These are phyloP conservation scores for Poeciliopsis infans DNA, from an alignment of 2,797 vertebrate genomes.

Conservation along the genomic window DNA sequence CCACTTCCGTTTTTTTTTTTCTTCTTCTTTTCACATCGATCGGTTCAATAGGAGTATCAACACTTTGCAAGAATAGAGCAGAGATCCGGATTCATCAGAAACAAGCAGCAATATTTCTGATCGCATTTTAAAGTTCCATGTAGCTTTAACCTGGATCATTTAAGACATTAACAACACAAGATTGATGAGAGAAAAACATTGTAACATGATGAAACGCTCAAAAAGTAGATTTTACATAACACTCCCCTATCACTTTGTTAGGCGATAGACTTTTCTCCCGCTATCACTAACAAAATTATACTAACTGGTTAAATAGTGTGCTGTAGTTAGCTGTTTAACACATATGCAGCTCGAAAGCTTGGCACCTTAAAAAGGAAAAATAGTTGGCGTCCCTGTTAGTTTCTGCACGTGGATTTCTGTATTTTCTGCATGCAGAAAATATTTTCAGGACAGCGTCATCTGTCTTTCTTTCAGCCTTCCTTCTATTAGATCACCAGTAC, in stretches of 20 bases:
- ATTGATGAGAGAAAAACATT: too few species aligned
- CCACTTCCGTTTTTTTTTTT: background rate
- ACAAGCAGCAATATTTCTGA: background rate
- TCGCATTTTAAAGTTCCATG: background rate
- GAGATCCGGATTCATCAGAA: background rate
- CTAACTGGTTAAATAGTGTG: too few species aligned
- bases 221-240: too few species aligned
- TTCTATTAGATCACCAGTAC: background rate
- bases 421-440: background rate
- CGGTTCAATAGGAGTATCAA: background rate
- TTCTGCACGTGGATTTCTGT: background rate
- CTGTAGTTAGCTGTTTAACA: background rate
- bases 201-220: too few species aligned
- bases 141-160: background rate
- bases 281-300: too few species aligned
- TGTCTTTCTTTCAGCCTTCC: background rate
- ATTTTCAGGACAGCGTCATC: background rate
- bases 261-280: too few species aligned
- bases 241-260: too few species aligned
- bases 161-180: background rate
- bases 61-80: background rate
- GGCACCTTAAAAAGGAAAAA: background rate
- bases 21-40: background rate
- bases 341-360: background rate
- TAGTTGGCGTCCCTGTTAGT: background rate